phyloP scores from a whole-genome alignment of 2,888 invertebrate species.

The Megamerina dolium region DNA sequence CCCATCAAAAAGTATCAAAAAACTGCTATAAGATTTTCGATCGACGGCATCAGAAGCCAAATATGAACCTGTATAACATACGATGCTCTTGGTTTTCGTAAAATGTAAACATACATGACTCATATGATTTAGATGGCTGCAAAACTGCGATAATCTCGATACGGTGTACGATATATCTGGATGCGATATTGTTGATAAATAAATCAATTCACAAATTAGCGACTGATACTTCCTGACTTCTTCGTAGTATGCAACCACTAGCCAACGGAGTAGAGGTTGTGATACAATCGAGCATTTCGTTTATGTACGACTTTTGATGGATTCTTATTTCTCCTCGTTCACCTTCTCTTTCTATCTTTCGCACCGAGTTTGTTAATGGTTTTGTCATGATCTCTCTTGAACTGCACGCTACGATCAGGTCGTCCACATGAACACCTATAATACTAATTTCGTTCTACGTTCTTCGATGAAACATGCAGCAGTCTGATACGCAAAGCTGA shows the following conservation, averaged over 20 bases:
- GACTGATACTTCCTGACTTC: slow-evolving; percentile 12
- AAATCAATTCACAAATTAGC: slow-evolving; percentile 17
- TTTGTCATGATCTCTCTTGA: neutral
- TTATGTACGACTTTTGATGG: no score
- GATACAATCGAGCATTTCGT: slow-evolving; percentile 13
- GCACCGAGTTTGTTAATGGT: slow-evolving; percentile 10
- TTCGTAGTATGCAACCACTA: slow-evolving; percentile 8
- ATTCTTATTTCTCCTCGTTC: no score
- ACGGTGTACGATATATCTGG: slow-evolving; percentile 15
- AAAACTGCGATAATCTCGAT: slow-evolving; percentile 16
- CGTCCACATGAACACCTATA: slow-evolving; percentile 15
- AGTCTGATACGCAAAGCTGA: slow-evolving; percentile 7
- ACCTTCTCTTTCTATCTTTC: no score
- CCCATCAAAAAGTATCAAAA: no score
- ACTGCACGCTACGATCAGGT: slow-evolving; percentile 12
- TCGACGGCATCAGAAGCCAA: no score
- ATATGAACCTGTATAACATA: no score
- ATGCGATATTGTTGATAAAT: slow-evolving; percentile 15
- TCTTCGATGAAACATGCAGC: no score
- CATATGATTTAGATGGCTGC: slow-evolving; percentile 15
- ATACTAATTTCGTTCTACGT: slow-evolving; percentile 5
- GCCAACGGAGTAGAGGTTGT: slow-evolving; percentile 13
- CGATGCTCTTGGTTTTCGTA: slow-evolving; percentile 5
- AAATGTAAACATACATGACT: no score
- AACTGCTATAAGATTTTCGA: no score